phyloP scores from a whole-genome alignment of 2,113 vertebrate species.

The Rhinopomastus cyanomelas region DNA sequence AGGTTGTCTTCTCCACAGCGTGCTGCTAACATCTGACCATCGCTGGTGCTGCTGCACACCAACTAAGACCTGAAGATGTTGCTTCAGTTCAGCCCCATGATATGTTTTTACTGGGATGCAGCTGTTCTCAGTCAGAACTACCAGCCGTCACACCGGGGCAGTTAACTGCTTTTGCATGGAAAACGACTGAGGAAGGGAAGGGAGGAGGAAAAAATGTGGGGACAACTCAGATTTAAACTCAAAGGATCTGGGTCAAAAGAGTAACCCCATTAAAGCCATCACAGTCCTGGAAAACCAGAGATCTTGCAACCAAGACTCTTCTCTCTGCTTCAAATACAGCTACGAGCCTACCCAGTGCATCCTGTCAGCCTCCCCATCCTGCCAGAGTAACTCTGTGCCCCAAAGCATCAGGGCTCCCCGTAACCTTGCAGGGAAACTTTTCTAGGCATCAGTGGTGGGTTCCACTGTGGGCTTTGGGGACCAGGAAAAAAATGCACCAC shows the following conservation, averaged over 20 bases:
- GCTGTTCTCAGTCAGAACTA: neutral
- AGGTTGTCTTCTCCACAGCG: neutral
- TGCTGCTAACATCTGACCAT: neutral
- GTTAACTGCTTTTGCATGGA: neutral
- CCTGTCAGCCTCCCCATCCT: neutral
- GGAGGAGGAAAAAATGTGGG: neutral
- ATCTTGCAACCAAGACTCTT: neutral
- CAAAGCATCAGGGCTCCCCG: neutral
- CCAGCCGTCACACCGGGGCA: neutral
- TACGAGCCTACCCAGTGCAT: neutral
- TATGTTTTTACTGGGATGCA: neutral
- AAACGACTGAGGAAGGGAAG: neutral
- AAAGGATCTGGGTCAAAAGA: neutral
- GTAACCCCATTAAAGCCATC: neutral
- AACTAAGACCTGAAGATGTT: neutral
- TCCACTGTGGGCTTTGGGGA: neutral
- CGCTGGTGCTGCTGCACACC: neutral
- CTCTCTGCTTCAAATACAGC: neutral
- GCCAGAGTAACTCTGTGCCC: neutral
- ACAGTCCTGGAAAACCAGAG: neutral
- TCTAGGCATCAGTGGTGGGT: neutral
- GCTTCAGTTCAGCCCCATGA: neutral
- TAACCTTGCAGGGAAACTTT: neutral
- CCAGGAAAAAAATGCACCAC: neutral
- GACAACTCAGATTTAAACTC: neutral